A percentile compares a stretch with the other conserved stretches of the same genome.
Conservation (phyloP, 2,113 vertebrate species). For the Edolisoma coerulescens region DNA sequence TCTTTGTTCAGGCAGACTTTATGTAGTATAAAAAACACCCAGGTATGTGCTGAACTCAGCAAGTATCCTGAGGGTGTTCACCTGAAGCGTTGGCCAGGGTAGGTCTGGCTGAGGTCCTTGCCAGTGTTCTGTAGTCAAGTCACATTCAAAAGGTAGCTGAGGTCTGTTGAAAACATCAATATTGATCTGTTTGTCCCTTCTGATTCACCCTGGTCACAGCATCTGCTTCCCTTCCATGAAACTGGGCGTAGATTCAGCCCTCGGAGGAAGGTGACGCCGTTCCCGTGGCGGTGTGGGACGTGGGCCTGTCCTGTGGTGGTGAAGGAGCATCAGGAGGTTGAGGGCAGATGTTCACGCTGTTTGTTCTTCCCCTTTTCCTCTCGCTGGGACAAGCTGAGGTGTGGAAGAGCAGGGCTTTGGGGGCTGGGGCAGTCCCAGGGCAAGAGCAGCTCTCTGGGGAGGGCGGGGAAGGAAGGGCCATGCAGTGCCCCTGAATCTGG, state of each 20-base stretch:
- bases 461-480: not conserved
- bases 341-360: rapidly evolving
- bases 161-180: not conserved
- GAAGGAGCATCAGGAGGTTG: rapidly evolving
- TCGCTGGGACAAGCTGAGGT: not conserved
- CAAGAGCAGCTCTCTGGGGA: rapidly evolving
- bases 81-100: not conserved
- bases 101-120: not conserved
- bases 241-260: not conserved
- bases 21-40: not conserved
- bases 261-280: rapidly evolving
- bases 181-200: not conserved
- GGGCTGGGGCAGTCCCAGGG: not conserved
- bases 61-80: not conserved
- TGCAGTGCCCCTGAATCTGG: too few relatives aligned
- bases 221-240: not conserved
- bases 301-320: not conserved
- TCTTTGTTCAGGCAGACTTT: not conserved
- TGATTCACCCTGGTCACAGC: too few relatives aligned
- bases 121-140: not conserved
- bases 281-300: not conserved
- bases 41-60: not conserved
- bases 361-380: not conserved
- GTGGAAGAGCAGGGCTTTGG: not conserved
- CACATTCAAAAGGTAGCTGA: not conserved